Base-by-base conservation (phyloP, 2,888 invertebrate genomes). In the Leptopilina syphax region DNA sequence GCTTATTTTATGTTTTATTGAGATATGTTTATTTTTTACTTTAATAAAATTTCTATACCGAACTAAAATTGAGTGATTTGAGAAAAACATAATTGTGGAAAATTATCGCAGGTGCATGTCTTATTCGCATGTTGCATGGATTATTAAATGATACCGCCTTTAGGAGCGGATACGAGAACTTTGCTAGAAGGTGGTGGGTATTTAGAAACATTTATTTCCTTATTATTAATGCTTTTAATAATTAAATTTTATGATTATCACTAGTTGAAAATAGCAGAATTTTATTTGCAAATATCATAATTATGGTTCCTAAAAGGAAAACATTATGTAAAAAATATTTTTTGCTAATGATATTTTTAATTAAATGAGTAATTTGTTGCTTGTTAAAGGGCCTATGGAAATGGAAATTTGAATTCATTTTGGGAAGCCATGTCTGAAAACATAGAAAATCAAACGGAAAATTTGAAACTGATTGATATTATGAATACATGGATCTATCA, bases 401-500 rank as follows among this genome's bases (percentile, higher is more conserved):
- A 83, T 44, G 86, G 85, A 44, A 85, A 87, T 76, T 84, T 85
- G 0, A 78, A 77, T 2, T 86, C 86, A 54, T 90, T 91, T 78
- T 84, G 89, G 83, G 80, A 83, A 47, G 80, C 84, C 6, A 84
- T 90, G 80, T 80, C 85, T 44, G 84, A 87, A 41, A 87, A 87
- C 57, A 80, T 83, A 7, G 10, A 73, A 57, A 57, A 73, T 41
- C 8, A 34, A 34, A 34, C 50, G n/a, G 57, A 57, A 57, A 57
- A 73, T 57, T 34, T 41, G 6, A 8, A 24, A 9, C 54, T 73
- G n/a, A 73, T 27, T 9, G 73, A 57, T 8, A 34, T 41, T 54
- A 91, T 92, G 81, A 82, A 92, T 0, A 85, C 94, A 5, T 96
- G 96, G 95, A 94, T 95, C 12, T 93, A 93, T 67, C 94, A 95